Evolutionary conservation across 2,888 invertebrate species (phyloP), one percentile per base, ranked within the genome.

Genomic region (Tricholauxania praeusta): DNA sequence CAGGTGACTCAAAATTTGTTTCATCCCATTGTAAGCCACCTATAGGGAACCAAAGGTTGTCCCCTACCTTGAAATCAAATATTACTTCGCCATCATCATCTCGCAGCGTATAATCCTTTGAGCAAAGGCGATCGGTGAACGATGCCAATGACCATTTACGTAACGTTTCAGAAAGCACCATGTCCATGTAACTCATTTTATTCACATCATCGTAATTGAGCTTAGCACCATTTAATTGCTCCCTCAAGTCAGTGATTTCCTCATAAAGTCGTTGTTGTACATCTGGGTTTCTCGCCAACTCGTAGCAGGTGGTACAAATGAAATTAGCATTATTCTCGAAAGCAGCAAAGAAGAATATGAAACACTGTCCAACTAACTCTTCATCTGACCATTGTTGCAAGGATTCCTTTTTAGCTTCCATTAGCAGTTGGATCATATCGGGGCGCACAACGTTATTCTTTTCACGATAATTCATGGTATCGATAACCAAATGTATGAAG

Each of bases 151-250:
- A 88, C 89, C 89, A 78, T 60, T 80, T 79, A 47, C 89, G 81
- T 10, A 89, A 81, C 0, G 85, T 66, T 78, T 89, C 89, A 82
- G 89, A 89, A 0, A 91, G 81, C 1, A 91, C 89, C 89, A 90
- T 90, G 74, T 91, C 91, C 84, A 91, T 79, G 74, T 91, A 91
- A 17, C 87, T 85, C 89, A 91, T 88, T 84, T 86, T 75, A 48
- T 89, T 86, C 8, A 91, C 81, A 4, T 86, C 84, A 22, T 88
- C 89, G 78, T 90, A 91, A 59, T 89, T 87, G 1, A 90, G 80
- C 49, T 87, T 87, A 3, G 87, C 87, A 0, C 82, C 84, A 22
- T 86, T 84, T 0, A 80, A 48, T 22, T 86, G 86, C 1, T 75
- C 76, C 1, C 88, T 80, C 28, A 85, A 82, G 14, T 88, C 87